Evolutionary conservation across 2,888 invertebrate species (phyloP).

Genomic region (Gari tellinella): DNA sequence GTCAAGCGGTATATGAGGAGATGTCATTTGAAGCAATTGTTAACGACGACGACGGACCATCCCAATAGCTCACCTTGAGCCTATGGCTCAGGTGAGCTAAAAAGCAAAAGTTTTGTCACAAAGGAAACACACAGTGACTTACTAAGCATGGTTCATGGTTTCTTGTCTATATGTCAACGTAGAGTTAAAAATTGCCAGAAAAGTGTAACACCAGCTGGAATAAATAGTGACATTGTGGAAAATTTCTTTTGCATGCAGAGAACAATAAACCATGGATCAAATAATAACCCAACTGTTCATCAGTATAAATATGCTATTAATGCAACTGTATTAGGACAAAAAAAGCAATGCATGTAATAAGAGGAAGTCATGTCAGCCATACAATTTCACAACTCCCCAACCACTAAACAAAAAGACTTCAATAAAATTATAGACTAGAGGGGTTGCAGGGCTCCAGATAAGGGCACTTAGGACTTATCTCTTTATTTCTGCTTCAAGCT

Average conservation of each 20-base stretch:
- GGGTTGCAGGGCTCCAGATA: no score
- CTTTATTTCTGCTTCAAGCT: no score
- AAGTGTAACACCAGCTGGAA: no score
- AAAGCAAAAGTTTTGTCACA: slow-evolving; percentile 32
- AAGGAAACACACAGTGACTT: slow-evolving; percentile 39
- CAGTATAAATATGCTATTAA: slow-evolving; percentile 50
- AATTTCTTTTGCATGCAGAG: slow-evolving; percentile 50
- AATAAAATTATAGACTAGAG: slow-evolving; percentile 27
- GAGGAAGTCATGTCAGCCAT: slow-evolving; percentile 37
- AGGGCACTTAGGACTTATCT: no score
- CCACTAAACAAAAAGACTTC: slow-evolving; percentile 34
- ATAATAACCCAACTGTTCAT: slow-evolving; percentile 31
- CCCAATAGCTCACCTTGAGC: no score
- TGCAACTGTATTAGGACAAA: slow-evolving; percentile 44
- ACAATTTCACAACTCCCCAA: slow-evolving; percentile 23
- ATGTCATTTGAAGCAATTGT: no score
- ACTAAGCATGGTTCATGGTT: slow-evolving; percentile 35
- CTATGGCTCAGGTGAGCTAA: no score
- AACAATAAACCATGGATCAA: slow-evolving; percentile 41
- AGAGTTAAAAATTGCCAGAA: slow-evolving; percentile 23
- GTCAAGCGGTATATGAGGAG: no score
- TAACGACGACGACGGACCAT: no score
- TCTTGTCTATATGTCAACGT: no score
- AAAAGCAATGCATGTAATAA: slow-evolving; percentile 44
- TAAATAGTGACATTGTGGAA: slow-evolving; percentile 46